These are phyloP conservation scores for Dynastes maya DNA, from an alignment of 2,888 invertebrate species.

Conservation along the genomic window DNA sequence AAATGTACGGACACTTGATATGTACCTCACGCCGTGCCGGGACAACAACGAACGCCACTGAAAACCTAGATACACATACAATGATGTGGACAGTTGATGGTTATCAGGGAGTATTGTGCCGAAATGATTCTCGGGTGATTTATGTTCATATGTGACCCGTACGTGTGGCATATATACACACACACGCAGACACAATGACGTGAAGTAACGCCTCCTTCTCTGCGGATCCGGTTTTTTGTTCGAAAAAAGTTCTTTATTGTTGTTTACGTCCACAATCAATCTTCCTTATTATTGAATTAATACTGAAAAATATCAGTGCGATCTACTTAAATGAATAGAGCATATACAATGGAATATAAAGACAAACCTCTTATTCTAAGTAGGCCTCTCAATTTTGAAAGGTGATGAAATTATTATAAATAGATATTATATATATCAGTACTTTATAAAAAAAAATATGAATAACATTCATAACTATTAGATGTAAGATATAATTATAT, in stretches of 20 bases:
- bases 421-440: too few relatives aligned
- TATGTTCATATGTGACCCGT: conserved; percentile 29
- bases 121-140: conserved; percentile 46
- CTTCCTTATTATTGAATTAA: conserved; percentile 38
- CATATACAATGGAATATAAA: not conserved
- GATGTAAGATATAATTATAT: too few relatives aligned
- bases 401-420: too few relatives aligned
- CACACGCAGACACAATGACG: not conserved
- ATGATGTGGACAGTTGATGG: conserved; percentile 37
- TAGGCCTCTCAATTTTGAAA: too few relatives aligned
- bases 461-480: too few relatives aligned
- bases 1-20: conserved; percentile 39
- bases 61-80: conserved; percentile 46
- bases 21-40: conserved; percentile 41
- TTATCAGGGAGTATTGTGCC: conserved; percentile 42
- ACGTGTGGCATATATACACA: conserved; percentile 27
- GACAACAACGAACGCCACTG: conserved; percentile 20
- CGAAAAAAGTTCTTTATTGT: conserved; percentile 39
- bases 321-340: not conserved
- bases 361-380: not conserved
- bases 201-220: conserved; percentile 32
- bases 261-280: conserved; percentile 42
- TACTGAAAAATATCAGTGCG: conserved; percentile 18
- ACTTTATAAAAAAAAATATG: too few relatives aligned
- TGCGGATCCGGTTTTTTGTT: conserved; percentile 32